Conservation (phyloP, 2,113 vertebrate genomes). For the Oostethus manadensis region DNA sequence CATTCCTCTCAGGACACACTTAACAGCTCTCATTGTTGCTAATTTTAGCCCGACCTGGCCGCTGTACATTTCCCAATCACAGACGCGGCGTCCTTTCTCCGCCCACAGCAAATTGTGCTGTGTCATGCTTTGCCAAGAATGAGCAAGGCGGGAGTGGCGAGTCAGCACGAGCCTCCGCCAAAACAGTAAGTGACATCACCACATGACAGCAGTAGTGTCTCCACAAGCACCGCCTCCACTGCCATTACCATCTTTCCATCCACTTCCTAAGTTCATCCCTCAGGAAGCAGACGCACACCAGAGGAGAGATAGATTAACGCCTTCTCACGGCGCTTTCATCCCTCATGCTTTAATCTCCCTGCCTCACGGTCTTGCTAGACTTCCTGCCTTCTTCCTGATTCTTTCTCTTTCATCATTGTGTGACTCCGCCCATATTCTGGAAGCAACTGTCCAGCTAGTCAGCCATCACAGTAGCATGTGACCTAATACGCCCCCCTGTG, state of each 20-base stretch:
- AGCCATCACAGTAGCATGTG: constrained; percentile 33
- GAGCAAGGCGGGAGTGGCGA: not conserved
- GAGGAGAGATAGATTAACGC: constrained; percentile 14
- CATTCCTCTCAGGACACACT: too few relatives aligned
- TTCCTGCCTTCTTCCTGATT: not conserved
- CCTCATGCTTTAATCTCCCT: constrained; percentile 10
- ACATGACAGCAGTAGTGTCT: not conserved
- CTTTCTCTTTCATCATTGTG: not conserved
- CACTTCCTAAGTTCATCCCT: not conserved
- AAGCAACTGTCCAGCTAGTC: constrained; percentile 3
- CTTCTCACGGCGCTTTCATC: constrained; percentile 26
- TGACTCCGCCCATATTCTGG: not conserved
- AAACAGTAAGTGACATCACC: not conserved
- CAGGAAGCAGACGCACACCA: not conserved
- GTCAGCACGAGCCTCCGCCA: not conserved
- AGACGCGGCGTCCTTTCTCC: not conserved
- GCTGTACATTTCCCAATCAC: not conserved
- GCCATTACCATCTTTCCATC: not conserved
- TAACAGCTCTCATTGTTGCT: not conserved
- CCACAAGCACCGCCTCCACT: not conserved
- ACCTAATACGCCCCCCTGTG: constrained; percentile 41
- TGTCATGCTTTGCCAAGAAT: not conserved
- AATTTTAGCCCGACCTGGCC: not conserved
- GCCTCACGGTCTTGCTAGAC: not conserved
- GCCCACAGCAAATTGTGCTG: not conserved